phyloP scores from a whole-genome alignment of 2,797 vertebrate genomes.

The Staurois parvus region DNA sequence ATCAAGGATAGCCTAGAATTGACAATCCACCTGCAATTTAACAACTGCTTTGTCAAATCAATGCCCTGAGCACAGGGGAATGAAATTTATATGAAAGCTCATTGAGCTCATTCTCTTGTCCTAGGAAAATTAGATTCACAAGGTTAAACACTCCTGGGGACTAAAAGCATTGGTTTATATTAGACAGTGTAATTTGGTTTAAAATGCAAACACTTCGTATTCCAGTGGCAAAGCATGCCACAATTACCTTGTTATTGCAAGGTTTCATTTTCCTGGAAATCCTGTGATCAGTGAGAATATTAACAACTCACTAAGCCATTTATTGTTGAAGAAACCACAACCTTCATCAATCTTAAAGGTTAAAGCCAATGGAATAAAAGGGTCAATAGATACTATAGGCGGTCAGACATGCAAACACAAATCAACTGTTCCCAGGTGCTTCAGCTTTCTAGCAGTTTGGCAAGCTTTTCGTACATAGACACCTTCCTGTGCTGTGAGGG shows the following conservation, averaged over 20 bases:
- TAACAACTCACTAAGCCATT: background rate
- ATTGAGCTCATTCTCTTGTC: slow-evolving; percentile 41
- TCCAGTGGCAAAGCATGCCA: slow-evolving; percentile 10
- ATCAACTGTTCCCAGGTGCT: no score
- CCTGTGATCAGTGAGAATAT: slow-evolving; percentile 13
- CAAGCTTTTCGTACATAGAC: no score
- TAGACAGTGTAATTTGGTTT: slow-evolving; percentile 36
- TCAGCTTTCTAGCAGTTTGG: no score
- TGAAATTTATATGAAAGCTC: slow-evolving; percentile 39
- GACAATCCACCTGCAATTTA: slow-evolving; percentile 58
- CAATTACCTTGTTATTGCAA: background rate
- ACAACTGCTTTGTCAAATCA: slow-evolving; percentile 43
- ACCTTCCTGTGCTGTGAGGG: no score
- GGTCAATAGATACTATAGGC: background rate
- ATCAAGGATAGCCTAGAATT: slow-evolving; percentile 33
- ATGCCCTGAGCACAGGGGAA: slow-evolving; percentile 40
- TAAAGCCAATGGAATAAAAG: background rate
- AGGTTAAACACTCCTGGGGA: slow-evolving; percentile 52
- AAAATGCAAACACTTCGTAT: slow-evolving; percentile 34
- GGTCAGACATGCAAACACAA: no score
- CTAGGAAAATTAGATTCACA: slow-evolving; percentile 50
- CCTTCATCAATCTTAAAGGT: background rate
- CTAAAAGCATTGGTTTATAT: slow-evolving; percentile 19
- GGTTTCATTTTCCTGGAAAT: slow-evolving; percentile 5
- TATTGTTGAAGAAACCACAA: background rate